A percentile compares a stretch with the other conserved stretches of the same genome.
phyloP scores from a whole-genome alignment of 1,140 invertebrate genomes.

The Magallana ariakensis region DNA sequence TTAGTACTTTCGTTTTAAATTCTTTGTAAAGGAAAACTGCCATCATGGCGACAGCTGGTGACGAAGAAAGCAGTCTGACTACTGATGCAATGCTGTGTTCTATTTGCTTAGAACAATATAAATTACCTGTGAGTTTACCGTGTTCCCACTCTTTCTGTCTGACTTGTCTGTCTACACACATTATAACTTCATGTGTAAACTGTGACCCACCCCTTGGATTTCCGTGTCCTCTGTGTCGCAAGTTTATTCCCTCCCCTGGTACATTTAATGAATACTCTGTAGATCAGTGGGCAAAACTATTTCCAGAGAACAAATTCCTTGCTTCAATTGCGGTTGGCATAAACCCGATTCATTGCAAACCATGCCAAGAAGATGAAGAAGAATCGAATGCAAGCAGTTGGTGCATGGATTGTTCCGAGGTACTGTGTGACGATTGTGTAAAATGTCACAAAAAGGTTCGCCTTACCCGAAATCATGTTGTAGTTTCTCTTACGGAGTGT shows the following conservation, averaged over 20 bases:
- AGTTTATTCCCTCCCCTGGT: neutral
- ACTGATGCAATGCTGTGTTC: neutral
- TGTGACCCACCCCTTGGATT: neutral
- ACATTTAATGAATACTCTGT: neutral
- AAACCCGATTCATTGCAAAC: neutral
- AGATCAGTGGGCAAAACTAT: neutral
- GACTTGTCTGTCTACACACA: neutral
- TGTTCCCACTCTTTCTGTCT: neutral
- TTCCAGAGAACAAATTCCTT: neutral
- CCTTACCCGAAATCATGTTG: neutral
- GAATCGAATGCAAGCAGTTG: neutral
- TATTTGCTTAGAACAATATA: constrained; percentile 8
- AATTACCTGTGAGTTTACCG: neutral
- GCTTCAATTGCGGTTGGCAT: neutral
- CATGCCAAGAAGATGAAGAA: neutral
- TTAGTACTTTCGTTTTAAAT: no score
- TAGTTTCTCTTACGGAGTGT: neutral
- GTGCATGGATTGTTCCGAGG: neutral
- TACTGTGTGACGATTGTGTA: neutral
- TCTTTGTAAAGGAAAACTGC: no score
- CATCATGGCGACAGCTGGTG: no score
- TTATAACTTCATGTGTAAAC: neutral
- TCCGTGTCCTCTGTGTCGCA: neutral
- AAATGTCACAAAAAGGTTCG: neutral
- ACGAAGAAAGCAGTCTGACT: neutral